These are phyloP conservation scores for Oryzaephilus surinamensis DNA, from an alignment of 1,140 invertebrate genomes.

Conservation along the genomic window DNA sequence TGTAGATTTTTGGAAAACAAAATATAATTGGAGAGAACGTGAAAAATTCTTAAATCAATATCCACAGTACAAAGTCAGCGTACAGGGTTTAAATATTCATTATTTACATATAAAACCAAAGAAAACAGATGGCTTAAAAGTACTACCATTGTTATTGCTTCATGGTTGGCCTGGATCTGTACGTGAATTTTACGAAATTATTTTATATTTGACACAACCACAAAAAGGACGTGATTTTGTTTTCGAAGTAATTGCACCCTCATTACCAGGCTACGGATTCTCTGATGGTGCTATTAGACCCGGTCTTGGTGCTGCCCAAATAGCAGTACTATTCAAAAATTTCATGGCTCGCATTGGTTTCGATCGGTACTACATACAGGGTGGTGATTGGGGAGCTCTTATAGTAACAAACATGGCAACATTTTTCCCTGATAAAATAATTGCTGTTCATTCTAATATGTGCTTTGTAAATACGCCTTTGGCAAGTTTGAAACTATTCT, in stretches of 20 bases:
- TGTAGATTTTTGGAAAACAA: conserved; percentile 66
- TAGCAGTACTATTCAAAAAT: conserved; percentile 66
- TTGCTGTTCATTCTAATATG: conserved; percentile 59
- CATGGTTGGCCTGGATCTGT: conserved; percentile 91
- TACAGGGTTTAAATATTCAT: conserved; percentile 51
- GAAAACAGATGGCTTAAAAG: conserved; percentile 22
- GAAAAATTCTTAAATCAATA: conserved; percentile 57
- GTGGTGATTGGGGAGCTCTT: conserved; percentile 72
- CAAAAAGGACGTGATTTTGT: conserved; percentile 47
- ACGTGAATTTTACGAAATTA: conserved; percentile 74
- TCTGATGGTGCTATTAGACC: conserved; percentile 57
- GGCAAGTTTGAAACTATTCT: conserved; percentile 38
- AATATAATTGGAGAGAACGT: conserved; percentile 64
- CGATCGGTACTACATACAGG: conserved; percentile 70
- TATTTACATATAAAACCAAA: conserved; percentile 51
- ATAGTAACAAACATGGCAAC: conserved; percentile 50
- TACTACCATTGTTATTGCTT: conserved; percentile 57
- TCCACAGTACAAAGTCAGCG: conserved; percentile 61
- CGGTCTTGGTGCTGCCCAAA: conserved; percentile 51
- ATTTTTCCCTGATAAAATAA: conserved; percentile 58
- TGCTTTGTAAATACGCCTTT: conserved; percentile 37
- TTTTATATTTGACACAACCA: conserved; percentile 56
- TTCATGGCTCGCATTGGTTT: conserved; percentile 72
- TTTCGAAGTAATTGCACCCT: conserved; percentile 70
- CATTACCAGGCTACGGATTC: conserved; percentile 64